A percentile compares a stretch with the other conserved stretches of the same genome.
These are phyloP conservation scores for Thysanoteuthis rhombus DNA, from an alignment of 2,888 invertebrate species.

Conservation along the genomic window DNA sequence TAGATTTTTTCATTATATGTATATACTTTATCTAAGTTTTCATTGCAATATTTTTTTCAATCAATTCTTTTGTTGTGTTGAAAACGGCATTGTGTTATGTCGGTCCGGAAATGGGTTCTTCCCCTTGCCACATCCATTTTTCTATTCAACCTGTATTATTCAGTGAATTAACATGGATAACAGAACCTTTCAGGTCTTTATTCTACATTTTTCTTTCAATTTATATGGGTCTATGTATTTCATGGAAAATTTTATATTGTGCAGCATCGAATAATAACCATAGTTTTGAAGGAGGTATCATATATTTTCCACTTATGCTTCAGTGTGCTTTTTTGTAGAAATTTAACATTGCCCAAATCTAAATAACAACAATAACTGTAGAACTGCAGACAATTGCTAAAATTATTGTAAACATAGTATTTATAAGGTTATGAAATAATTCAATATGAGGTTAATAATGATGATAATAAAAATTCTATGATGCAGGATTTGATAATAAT, in stretches of 20 bases:
- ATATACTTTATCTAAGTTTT: no score
- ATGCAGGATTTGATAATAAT: no score
- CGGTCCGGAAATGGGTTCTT: not conserved
- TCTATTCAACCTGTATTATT: not conserved
- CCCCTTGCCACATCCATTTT: not conserved
- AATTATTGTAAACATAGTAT: no score
- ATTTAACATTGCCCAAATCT: no score
- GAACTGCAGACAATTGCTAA: no score
- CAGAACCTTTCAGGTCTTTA: not conserved
- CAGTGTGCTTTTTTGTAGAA: no score
- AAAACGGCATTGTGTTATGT: not conserved
- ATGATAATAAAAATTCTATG: no score
- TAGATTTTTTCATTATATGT: no score
- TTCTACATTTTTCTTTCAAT: not conserved
- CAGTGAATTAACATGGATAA: not conserved
- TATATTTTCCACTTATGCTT: not conserved
- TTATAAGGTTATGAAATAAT: no score
- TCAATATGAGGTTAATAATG: no score
- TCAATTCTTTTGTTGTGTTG: not conserved
- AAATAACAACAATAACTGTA: no score
- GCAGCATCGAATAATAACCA: not conserved
- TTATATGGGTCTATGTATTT: not conserved
- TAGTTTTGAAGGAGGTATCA: not conserved
- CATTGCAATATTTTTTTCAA: not conserved
- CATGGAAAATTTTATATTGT: not conserved